These are phyloP conservation scores for Channa argus DNA, from an alignment of 2,113 vertebrate genomes.

Conservation along the genomic window DNA sequence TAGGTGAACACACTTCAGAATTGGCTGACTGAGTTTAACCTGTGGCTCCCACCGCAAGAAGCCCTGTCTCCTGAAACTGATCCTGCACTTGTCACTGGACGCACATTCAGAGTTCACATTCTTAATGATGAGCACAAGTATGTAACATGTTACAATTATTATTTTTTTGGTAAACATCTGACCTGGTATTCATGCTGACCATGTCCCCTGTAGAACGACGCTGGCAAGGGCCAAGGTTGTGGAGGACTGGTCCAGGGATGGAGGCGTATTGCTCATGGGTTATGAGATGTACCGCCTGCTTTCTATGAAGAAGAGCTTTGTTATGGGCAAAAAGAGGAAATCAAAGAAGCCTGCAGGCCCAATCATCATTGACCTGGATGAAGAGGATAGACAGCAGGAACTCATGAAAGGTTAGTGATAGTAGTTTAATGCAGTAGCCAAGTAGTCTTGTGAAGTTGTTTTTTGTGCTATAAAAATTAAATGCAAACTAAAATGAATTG, in stretches of 20 bases:
- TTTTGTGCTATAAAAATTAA: not conserved
- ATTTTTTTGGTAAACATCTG: not conserved
- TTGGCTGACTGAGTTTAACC: slow-evolving; percentile 97
- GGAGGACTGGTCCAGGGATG: slow-evolving; percentile 93
- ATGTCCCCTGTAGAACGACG: slow-evolving; percentile 85
- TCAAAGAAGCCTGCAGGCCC: slow-evolving; percentile 95
- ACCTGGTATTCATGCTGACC: slow-evolving; percentile 9
- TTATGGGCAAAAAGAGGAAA: slow-evolving; percentile 95
- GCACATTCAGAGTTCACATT: slow-evolving; percentile 94
- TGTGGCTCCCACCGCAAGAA: slow-evolving; percentile 95
- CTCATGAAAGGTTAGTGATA: slow-evolving; percentile 90
- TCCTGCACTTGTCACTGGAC: slow-evolving; percentile 85
- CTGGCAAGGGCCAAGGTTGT: slow-evolving; percentile 95
- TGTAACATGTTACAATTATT: slow-evolving; percentile 44
- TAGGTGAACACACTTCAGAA: slow-evolving; percentile 99
- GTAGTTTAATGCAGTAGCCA: not conserved
- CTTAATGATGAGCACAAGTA: slow-evolving; percentile 99
- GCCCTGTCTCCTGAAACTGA: slow-evolving; percentile 88
- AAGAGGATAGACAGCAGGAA: slow-evolving; percentile 97
- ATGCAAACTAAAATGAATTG: not conserved
- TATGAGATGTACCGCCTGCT: slow-evolving; percentile 99
- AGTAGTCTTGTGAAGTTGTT: not conserved
- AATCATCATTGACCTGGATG: slow-evolving; percentile 98
- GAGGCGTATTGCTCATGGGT: slow-evolving; percentile 97
- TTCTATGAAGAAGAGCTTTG: slow-evolving; percentile 97